These are phyloP conservation scores for Bradypus variegatus DNA, from an alignment of 2,797 vertebrate species.

Conservation along the genomic window DNA sequence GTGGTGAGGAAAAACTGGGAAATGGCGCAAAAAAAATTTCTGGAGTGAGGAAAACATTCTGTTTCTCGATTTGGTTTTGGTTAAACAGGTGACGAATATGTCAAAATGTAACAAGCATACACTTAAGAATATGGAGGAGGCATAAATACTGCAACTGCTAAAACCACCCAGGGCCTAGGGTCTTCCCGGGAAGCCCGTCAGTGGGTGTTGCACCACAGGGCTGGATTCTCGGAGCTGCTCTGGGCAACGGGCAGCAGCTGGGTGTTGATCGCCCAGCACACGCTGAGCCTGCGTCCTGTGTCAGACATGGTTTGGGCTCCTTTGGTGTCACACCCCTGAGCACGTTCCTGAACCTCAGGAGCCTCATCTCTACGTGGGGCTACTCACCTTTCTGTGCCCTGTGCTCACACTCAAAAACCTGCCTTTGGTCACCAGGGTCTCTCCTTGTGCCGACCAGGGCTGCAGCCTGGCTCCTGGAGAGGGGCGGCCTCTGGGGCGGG, in stretches of 20 bases:
- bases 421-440: no score
- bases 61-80: not conserved
- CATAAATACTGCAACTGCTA: no score
- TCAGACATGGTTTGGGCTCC: not conserved
- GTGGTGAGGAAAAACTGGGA: not conserved
- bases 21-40: not conserved
- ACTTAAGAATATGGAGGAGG: not conserved
- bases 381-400: not conserved
- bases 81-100: not conserved
- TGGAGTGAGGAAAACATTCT: not conserved
- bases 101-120: not conserved
- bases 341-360: not conserved
- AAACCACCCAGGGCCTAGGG: no score
- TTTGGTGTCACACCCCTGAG: not conserved
- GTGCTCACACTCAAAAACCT: not conserved
- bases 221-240: not conserved
- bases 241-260: not conserved
- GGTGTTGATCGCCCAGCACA: no score
- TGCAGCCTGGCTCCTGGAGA: not conserved
- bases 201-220: no score
- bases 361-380: not conserved
- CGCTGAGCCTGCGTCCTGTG: no score
- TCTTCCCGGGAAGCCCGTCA: not conserved
- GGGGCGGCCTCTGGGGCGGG: rapidly evolving
- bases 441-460: not conserved